Conservation (phyloP, 2,888 invertebrate genomes). For the Coleophora deauratella region DNA sequence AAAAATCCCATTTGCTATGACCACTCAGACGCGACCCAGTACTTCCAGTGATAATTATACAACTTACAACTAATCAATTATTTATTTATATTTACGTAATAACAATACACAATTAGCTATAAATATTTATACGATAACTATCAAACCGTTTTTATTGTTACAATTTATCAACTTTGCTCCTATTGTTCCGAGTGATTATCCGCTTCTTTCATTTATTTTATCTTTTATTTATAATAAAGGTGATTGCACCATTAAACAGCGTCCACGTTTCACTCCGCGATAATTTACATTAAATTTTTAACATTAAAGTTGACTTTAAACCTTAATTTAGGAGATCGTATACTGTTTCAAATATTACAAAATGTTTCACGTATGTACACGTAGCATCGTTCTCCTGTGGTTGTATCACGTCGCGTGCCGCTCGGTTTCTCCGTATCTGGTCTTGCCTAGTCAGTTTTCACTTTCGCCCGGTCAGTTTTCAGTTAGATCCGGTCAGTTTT, state of each 20-base stretch:
- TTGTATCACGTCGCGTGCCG: slow-evolving; percentile 43
- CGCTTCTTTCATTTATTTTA: slow-evolving; percentile 23
- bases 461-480: background rate
- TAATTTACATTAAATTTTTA: slow-evolving; percentile 58
- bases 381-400: slow-evolving; percentile 66
- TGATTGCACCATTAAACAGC: slow-evolving; percentile 58
- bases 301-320: slow-evolving; percentile 72
- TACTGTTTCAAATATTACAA: slow-evolving; percentile 75
- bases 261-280: slow-evolving; percentile 57
- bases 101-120: slow-evolving; percentile 75
- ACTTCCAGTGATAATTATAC: slow-evolving; percentile 65
- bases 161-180: slow-evolving; percentile 52
- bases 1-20: slow-evolving; percentile 44
- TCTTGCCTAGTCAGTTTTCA: background rate
- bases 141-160: slow-evolving; percentile 68
- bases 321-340: slow-evolving; percentile 75
- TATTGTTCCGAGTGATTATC: slow-evolving; percentile 54
- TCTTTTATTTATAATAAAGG: slow-evolving; percentile 31
- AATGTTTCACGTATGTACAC: slow-evolving; percentile 68
- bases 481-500: background rate
- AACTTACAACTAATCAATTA: slow-evolving; percentile 72
- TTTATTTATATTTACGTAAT: slow-evolving; percentile 73
- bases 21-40: slow-evolving; percentile 51
- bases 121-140: slow-evolving; percentile 74
- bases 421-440: slow-evolving; percentile 14